Evolutionary conservation across 2,888 invertebrate species (phyloP), one percentile per base, ranked within the genome.

Genomic region (Morinoia aosen): DNA sequence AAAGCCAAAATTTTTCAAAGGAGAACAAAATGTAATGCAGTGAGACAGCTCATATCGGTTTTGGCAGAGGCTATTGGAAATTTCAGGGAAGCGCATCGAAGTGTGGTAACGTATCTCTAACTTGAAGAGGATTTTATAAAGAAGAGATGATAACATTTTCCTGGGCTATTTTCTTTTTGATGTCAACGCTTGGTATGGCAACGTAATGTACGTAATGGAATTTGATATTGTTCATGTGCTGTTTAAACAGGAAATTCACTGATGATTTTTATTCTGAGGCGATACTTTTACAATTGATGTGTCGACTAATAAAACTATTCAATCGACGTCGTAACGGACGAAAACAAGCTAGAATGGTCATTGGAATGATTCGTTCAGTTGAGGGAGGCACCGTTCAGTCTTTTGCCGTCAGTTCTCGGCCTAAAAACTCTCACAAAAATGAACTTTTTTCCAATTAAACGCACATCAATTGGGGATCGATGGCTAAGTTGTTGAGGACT

Each of bases 31-130:
- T 76, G 76, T 76, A 76, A 76, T 76, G 76, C 76, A 76, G 76
- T 76, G 76, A 76, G 76, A 76, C 76, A 76, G 76, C 76, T 76
- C 76, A 76, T 76, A 76, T 76, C 76, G 76, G 76, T 76, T 76
- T 76, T 33, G 76, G 25, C 25, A 33, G 76, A 76, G 33, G 25
- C 33, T 76, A 76, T 76, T 76, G 76, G 25, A 33, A 33, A 76
- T 33, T 33, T 76, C 25, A 10, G 76, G 25, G 76, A 76, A 76
- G 25, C 19, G 76, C 10, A 76, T 33, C 76, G 76, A 76, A 76
- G 76, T 76, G 76, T 76, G 33, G 8, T 76, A 48, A 76, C 76
- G 25, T 19, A 76, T 8, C 76, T 33, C 25, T 33, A 33, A 3
- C 25, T 76, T 76, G 76, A 76, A 76, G 25, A 76, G 76, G 76